Base-by-base conservation (phyloP, 2,113 vertebrate genomes). In the Aplodontia rufa region DNA sequence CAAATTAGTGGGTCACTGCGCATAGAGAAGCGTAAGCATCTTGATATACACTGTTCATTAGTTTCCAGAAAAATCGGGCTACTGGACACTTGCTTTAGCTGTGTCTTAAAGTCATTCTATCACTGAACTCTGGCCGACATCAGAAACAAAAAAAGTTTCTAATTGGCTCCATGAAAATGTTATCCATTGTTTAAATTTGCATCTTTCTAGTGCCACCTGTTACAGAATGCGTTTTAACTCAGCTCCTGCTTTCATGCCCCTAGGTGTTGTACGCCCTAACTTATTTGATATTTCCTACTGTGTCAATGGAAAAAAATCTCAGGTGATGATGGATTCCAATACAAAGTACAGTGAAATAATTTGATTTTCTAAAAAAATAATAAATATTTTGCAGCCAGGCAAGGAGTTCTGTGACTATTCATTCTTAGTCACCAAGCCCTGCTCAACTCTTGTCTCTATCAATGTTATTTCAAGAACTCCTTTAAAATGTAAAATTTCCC, bases 301-400 rank as follows among this genome's bases (percentile, higher is more conserved):
- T 94, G 62, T 51, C 60, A 92, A 71, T 75, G 81, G 79, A 84
- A 95, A 94, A 71, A 95, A 93, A 74, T 37, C 45, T 83, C 53
- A 85, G 64, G 72, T 53, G 78, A 89, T 66, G 90, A 94, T 72
- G 62, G 81, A 85, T 93, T 75, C 71, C n/a, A 64, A 40, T 81
- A 81, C 40, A 60, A 85, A 96, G 45, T 74, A 79, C 45, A 64
- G 60, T 58, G n/a, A 88, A 91, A 93, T 75, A 78, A 94, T 95
- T 94, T 94, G 89, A 96, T 96, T 95, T 97, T 89, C 71, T 94
- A 58, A 95, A 82, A 93, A 96, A 91, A 74, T 72, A 89, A 95
- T 94, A 94, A 93, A 89, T 97, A 95, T 95, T 97, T 97, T 95
- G 95, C 90, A 92, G 74, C 45, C 68, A 96, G 90, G 78, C 93